phyloP scores from a whole-genome alignment of 1,140 invertebrate genomes.

The Octopus sinensis region DNA sequence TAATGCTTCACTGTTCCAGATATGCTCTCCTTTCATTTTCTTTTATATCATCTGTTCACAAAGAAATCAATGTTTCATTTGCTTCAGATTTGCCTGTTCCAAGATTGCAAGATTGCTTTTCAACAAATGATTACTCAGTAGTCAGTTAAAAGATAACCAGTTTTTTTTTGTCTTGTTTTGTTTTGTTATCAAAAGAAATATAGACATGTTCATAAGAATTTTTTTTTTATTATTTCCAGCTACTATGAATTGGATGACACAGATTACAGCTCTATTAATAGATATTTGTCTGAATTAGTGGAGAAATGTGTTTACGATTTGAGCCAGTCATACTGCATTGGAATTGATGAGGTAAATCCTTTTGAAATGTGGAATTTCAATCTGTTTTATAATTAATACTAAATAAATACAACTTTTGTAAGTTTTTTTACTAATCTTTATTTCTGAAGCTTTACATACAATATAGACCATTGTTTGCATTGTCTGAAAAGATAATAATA shows the following conservation, averaged over 20 bases:
- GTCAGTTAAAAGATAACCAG: not conserved
- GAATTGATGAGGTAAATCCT: slow-evolving; percentile 58
- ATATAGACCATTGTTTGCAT: no score
- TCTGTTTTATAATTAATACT: no score
- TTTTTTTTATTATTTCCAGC: slow-evolving; percentile 43
- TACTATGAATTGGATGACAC: slow-evolving; percentile 81
- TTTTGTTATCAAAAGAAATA: not conserved
- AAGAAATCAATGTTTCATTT: no score
- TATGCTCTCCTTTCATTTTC: no score
- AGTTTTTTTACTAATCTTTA: no score
- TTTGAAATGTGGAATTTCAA: not conserved
- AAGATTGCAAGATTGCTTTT: not conserved
- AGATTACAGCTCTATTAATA: slow-evolving; percentile 71
- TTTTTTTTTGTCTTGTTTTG: not conserved
- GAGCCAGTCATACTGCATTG: slow-evolving; percentile 73
- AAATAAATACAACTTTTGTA: no score
- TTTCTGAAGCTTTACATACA: no score
- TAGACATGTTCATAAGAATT: not conserved
- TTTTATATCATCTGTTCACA: no score
- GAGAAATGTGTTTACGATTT: slow-evolving; percentile 74
- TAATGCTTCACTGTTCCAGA: no score
- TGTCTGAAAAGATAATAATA: no score
- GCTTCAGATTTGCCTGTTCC: not conserved
- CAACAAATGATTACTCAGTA: no score
- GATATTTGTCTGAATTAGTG: slow-evolving; percentile 67